phyloP scores from a whole-genome alignment of 1,140 invertebrate species.

The Drosophila nebulosa region DNA sequence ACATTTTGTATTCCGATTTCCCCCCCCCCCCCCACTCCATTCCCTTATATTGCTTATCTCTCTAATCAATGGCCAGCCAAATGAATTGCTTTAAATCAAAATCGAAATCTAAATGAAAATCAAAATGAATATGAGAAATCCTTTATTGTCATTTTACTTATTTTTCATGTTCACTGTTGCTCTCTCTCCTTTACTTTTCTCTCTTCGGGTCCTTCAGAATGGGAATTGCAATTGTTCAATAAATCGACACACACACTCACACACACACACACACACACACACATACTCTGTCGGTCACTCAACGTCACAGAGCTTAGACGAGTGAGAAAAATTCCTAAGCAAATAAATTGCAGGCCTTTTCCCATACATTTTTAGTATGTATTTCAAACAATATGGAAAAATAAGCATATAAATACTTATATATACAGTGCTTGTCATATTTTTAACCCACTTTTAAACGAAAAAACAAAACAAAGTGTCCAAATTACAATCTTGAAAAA shows the following conservation, averaged over 20 bases:
- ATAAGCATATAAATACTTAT: no score
- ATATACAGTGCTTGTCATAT: no score
- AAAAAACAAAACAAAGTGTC: no score
- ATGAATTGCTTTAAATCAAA: not conserved
- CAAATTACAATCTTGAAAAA: no score
- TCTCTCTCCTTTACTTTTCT: no score
- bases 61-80: not conserved
- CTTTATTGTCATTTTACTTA: slow-evolving; percentile 7
- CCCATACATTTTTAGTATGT: not conserved
- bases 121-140: slow-evolving; percentile 12
- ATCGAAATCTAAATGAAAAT: slow-evolving; percentile 5
- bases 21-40: not conserved
- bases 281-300: not conserved
- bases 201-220: not conserved
- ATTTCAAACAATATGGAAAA: no score
- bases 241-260: not conserved
- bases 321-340: not conserved
- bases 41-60: no score
- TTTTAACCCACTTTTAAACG: no score
- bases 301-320: no score
- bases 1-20: slow-evolving; percentile 1
- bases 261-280: not conserved
- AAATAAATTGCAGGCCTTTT: not conserved
- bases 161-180: not conserved
- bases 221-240: not conserved